phyloP scores from a whole-genome alignment of 2,797 vertebrate genomes.

The Amazonetta brasiliensis region DNA sequence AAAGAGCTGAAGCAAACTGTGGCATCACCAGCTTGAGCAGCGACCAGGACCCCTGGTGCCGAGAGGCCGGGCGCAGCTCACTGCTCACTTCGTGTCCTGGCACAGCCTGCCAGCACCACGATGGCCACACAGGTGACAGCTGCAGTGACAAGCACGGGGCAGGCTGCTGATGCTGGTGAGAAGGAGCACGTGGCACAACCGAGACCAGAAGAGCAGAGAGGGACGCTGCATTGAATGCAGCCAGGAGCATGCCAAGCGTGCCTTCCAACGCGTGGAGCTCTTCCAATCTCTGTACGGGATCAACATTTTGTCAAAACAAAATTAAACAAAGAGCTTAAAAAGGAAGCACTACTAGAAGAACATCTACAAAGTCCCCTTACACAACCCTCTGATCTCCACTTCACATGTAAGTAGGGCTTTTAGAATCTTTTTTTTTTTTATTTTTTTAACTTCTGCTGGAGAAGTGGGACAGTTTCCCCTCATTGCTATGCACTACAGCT shows the following conservation, averaged over 20 bases:
- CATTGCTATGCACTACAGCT: not conserved
- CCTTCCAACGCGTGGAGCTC: not conserved
- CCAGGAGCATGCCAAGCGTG: not conserved
- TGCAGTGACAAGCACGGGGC: no score
- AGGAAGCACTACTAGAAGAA: not conserved
- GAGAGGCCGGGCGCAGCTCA: not conserved
- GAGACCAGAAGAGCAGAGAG: not conserved
- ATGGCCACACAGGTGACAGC: no score
- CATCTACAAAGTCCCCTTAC: not conserved
- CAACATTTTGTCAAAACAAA: not conserved
- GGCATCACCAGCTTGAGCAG: rapidly evolving
- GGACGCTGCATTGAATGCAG: not conserved
- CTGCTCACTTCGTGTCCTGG: not conserved
- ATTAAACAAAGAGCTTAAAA: not conserved
- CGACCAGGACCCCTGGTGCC: rapidly evolving
- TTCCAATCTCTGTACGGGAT: not conserved
- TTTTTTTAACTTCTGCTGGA: not conserved
- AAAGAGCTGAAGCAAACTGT: not conserved
- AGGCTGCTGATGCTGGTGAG: rapidly evolving
- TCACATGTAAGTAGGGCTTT: not conserved
- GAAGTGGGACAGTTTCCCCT: not conserved
- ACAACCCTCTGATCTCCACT: not conserved
- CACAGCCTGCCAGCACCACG: not conserved
- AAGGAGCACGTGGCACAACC: not conserved
- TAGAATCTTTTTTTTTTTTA: not conserved